phyloP scores from a whole-genome alignment of 1,140 invertebrate species.

The Sinella curviseta region DNA sequence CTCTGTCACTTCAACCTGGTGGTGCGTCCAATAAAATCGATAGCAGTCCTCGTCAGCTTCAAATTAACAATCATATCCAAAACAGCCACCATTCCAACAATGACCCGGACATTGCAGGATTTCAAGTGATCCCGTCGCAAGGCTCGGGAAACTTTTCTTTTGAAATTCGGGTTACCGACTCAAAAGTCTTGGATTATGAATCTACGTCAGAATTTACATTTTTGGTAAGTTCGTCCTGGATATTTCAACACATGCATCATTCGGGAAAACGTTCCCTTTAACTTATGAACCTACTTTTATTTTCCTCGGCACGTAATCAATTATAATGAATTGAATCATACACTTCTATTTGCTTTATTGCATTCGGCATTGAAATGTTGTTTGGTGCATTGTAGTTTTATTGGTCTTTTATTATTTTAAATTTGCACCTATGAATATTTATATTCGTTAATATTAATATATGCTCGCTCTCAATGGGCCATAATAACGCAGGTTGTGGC shows the following conservation, averaged over 20 bases:
- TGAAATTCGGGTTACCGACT: constrained; percentile 78
- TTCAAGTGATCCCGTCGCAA: constrained; percentile 84
- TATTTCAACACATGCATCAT: no score
- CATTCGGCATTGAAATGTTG: no score
- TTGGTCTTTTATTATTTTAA: no score
- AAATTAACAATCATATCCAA: constrained; percentile 13
- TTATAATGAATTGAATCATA: no score
- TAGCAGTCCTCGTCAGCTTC: neutral
- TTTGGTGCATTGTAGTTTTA: no score
- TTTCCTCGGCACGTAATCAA: no score
- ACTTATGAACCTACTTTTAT: no score
- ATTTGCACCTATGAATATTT: no score
- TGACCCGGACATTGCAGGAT: constrained; percentile 59
- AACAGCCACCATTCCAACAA: neutral
- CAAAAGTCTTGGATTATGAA: constrained; percentile 79
- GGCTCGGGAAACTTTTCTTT: constrained; percentile 77
- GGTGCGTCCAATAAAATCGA: constrained; percentile 14
- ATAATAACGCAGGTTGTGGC: constrained; percentile 67
- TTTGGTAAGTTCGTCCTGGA: constrained; percentile 62
- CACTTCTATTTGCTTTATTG: no score
- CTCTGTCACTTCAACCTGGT: constrained; percentile 26
- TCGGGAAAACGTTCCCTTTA: no score
- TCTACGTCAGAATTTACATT: constrained; percentile 65
- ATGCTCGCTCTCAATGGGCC: no score
- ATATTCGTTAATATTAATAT: no score